Evolutionary conservation across 37 sponge, comb jelly and placozoan genomes (phyloP), one percentile per base, ranked within the genome.

Genomic region (Chondrosia reniformis): DNA sequence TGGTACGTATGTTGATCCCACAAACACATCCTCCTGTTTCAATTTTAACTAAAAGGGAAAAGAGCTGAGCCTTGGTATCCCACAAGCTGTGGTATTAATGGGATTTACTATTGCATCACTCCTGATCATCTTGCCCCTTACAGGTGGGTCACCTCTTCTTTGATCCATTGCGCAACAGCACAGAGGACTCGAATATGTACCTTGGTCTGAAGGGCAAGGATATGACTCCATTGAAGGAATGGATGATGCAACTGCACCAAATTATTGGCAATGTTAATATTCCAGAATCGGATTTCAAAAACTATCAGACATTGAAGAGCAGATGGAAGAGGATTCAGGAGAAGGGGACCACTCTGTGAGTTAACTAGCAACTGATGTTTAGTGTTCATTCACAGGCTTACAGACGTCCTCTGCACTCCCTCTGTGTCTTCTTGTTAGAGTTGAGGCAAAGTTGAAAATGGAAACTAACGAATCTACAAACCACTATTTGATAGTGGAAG

Each of bases 111-210:
- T 6, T 6, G 27, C 58, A 28, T 6, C 67, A 21, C 76, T 65
- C 55, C 55, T 67, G 43, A 64, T 42, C 66, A 32, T 77, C 44
- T 45, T 19, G 38, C 64, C 39, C 22, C 54, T 65, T 21, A 41
- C 49, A 88, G 89, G 33, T 88, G 46, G 89, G 84, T 1, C 67
- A 45, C 24, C 46, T 83, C 3, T 61, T 80, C 55, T 84, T 88
- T 80, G 84, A 83, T 43, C 84, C 89, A 2, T 32, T 79, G 8
- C 67, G 43, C 21, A 74, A 61, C 19, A 19, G 42, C 24, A 33
- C 32, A 22, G 33, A 46, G 28, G n/a, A 41, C 72, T 46, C 78
- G 56, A 54, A 31, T 40, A 62, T 77, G 31, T 87, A 87, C 67
- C 88, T 87, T 9, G 83, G 83, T 10, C 34, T 78, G 42, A 21